These are phyloP conservation scores for Onychomys arenicola DNA, from an alignment of 2,797 vertebrate genomes.

Conservation along the genomic window DNA sequence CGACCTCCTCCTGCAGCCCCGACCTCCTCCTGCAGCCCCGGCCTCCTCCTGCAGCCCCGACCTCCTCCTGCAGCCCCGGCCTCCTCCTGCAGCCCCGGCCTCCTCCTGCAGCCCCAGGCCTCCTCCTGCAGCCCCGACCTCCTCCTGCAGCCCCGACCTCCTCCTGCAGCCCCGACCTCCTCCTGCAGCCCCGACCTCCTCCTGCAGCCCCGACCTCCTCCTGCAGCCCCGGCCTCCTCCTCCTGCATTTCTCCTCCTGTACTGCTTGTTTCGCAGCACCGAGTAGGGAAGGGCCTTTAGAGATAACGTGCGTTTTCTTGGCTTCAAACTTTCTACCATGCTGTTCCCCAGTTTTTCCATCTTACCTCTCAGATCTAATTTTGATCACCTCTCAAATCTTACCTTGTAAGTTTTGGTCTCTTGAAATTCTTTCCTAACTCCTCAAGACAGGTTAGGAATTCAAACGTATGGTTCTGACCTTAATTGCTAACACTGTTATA, in stretches of 20 bases:
- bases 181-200: too few relatives aligned
- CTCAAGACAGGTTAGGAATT: neutral
- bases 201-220: too few relatives aligned
- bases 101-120: too few relatives aligned
- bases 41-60: too few relatives aligned
- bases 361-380: neutral
- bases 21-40: too few relatives aligned
- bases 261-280: neutral
- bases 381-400: constrained; percentile 1
- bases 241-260: neutral
- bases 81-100: too few relatives aligned
- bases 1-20: neutral
- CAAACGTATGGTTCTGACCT: neutral
- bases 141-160: too few relatives aligned
- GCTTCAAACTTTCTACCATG: neutral
- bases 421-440: constrained; percentile 49
- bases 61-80: too few relatives aligned
- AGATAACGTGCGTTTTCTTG: neutral
- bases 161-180: neutral
- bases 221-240: too few relatives aligned
- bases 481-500: constrained; percentile 16
- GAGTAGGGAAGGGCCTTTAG: neutral
- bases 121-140: too few relatives aligned
- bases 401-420: neutral
- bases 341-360: neutral